Percentiles rank a stretch among this genome's conserved stretches.
Conservation (phyloP, 2,888 invertebrate genomes). For the Andrena hattorfiana region DNA sequence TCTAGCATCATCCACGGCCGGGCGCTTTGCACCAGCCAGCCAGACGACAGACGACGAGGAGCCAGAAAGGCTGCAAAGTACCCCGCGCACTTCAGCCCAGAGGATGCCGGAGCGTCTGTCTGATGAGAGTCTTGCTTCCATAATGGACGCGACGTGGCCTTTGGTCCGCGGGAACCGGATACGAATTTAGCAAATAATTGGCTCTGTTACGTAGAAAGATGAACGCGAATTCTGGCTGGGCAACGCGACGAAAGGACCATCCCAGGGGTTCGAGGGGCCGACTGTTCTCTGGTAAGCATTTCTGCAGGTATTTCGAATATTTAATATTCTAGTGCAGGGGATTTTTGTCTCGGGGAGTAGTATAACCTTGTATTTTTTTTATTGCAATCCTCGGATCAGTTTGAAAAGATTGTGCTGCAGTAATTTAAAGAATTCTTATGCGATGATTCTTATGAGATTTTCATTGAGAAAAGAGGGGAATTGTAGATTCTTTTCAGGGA, state of each 20-base stretch:
- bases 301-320: not conserved
- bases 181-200: conserved; percentile 31
- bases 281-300: not conserved
- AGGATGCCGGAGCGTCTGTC: conserved; percentile 46
- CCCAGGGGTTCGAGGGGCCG: not conserved
- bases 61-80: conserved; percentile 60
- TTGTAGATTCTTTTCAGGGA: too few species aligned
- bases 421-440: too few species aligned
- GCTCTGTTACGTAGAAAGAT: conserved; percentile 12
- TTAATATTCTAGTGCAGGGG: not conserved
- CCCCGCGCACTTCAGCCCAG: conserved; percentile 53
- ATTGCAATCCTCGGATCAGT: too few species aligned
- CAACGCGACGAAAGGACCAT: not conserved
- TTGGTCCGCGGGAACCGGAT: conserved; percentile 18
- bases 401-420: too few species aligned
- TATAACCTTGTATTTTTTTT: too few species aligned
- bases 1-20: conserved; percentile 66
- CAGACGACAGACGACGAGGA: conserved; percentile 60
- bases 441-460: too few species aligned
- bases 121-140: conserved; percentile 32
- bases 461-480: too few species aligned
- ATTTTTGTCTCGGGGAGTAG: not conserved
- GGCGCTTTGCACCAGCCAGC: conserved; percentile 49
- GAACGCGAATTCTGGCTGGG: not conserved
- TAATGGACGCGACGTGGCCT: conserved; percentile 37